Evolutionary conservation across 2,888 invertebrate species (phyloP), one percentile per base, ranked within the genome.

Genomic region (Baronia brevicornis): DNA sequence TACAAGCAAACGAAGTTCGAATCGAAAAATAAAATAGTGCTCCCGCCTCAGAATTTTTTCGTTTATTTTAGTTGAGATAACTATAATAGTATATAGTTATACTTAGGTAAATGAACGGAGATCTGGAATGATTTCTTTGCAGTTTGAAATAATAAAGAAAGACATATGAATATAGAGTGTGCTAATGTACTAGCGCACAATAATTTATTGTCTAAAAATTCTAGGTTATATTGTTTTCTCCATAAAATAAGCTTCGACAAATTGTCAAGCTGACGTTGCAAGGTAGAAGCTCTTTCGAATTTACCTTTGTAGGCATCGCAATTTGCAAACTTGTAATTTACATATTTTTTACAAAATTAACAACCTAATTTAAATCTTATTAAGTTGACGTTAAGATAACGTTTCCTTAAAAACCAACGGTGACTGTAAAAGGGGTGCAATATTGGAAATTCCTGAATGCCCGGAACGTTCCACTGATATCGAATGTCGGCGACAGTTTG

Each of bases 361-460:
- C 30, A 37, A 27, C 27, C 38, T 6, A 63, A 40, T 54, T 41
- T 45, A 22, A 29, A 40, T 52, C 43, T 50, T 69, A 55, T 8
- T 2, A 0, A 2, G 1, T 12, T 14, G 1, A 0, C 0, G 0
- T 31, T 56, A 65, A 41, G 38, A 22, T 3, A 19, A 23, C 31
- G 27, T 37, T 29, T 30, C 25, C 18, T 34, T 26, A 29, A 31
- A 28, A 38, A 22, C 34, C 28, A 27, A 39, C 25, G 38, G 46
- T 41, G 39, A 43, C 44, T 39, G 49, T 9, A 26, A 36, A 33
- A 33, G 43, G 22, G 41, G 54, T 52, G 65, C 69, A 68, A 73
- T 80, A 82, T 79, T 80, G 75, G 74, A 79, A 80, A 82, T 82
- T 78, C 77, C 70, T 67, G 63, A 69, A 68, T 71, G 73, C 74